Evolutionary conservation across 2,888 invertebrate genomes (phyloP).

Genomic region (Eilema sororculum): DNA sequence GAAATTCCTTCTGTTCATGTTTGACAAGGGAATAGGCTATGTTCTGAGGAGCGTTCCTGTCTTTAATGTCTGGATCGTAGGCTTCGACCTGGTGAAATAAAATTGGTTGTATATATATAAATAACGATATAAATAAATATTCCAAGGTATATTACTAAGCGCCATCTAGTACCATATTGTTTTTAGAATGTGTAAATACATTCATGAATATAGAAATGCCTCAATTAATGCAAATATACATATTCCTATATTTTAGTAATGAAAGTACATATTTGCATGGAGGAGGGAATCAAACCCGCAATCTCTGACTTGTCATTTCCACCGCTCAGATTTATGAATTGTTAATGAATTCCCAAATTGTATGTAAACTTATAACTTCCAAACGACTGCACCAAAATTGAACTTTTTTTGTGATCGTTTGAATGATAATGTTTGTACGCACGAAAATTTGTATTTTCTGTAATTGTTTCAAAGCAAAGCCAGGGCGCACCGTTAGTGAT

Average conservation of each 20-base stretch:
- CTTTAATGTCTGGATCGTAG: slow-evolving; percentile 95
- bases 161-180: not conserved
- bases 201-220: too few species aligned
- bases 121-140: not conserved
- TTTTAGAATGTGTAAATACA: too few species aligned
- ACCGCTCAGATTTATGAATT: too few species aligned
- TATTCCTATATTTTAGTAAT: not conserved
- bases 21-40: slow-evolving; percentile 92
- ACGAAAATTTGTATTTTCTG: too few species aligned
- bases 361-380: too few species aligned
- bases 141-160: not conserved
- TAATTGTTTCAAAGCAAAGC: too few species aligned
- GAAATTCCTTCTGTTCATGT: slow-evolving; percentile 90
- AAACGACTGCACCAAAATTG: too few species aligned
- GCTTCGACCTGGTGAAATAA: slow-evolving; percentile 86
- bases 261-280: not conserved
- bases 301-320: not conserved
- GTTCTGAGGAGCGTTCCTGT: slow-evolving; percentile 91
- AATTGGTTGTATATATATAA: not conserved
- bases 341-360: too few species aligned
- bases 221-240: not conserved
- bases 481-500: too few species aligned
- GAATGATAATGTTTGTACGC: too few species aligned
- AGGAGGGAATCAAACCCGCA: not conserved
- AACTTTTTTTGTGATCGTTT: too few species aligned